Evolutionary conservation across 2,888 invertebrate species (phyloP), one percentile per base, ranked within the genome.

Genomic region (Drosophila recens): DNA sequence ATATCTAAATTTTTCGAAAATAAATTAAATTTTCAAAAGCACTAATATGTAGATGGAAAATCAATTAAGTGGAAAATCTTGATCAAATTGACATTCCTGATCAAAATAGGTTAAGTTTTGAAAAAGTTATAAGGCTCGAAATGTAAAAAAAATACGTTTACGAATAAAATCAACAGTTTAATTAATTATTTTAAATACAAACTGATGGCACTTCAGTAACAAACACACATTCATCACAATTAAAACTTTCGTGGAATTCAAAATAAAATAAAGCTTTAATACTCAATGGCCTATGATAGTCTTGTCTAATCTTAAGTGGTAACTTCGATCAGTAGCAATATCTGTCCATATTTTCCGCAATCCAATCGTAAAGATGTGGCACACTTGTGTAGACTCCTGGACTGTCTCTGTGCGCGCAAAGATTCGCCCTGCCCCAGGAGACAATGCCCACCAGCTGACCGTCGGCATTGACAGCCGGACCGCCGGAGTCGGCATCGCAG

Each of bases 351-450:
- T 80, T 82, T 6, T 74, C 20, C 3, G 61, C 64, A 45, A 90
- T 84, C 90, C 90, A 90, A 2, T 79, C 75, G 67, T 77, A 72
- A 0, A 90, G 58, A 30, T 63, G 57, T 4, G 69, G 46, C 48
- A 91, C 77, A 34, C 80, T 90, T 1, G 80, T 94, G 91, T 97
- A 97, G 3, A 97, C 96, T 0, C 97, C 97, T 0, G 97, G 97
- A 80, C 94, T 95, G 75, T 95, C 94, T 0, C 95, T 94, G 79
- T 80, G 82, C 1, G 87, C 92, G 63, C 91, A 91, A 9, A 70
- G 76, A 58, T 74, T 54, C 0, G 88, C 85, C 57, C 80, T 76
- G 8, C 90, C 91, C 89, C 90, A 92, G 0, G 96, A 96, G 0
- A 97, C 96, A 6, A 97, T 93, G 34, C 97, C 97, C 95, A 92